A percentile compares a stretch with the other conserved stretches of the same genome.
Evolutionary conservation across 2,113 vertebrate species (phyloP).

Genomic region (Onychostruthus taczanowskii): DNA sequence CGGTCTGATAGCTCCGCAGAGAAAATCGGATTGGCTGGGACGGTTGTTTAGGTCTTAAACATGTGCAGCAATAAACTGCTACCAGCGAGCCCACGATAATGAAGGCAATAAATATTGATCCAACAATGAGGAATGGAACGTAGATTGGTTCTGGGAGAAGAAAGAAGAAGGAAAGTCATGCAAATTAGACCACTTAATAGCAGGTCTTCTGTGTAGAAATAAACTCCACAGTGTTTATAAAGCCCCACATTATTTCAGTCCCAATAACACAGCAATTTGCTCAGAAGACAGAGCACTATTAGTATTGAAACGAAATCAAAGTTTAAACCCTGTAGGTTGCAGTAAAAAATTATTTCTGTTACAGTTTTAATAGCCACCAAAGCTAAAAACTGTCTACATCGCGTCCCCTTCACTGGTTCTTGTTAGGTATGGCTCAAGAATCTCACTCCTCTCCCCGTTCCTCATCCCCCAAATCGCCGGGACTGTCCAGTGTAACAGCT

Average conservation of each 20-base stretch:
- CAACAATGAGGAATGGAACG: constrained; percentile 95
- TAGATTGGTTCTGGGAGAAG: constrained; percentile 85
- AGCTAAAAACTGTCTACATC: background rate
- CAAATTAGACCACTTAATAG: background rate
- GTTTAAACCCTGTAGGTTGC: background rate
- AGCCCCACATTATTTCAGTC: background rate
- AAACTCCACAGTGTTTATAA: background rate
- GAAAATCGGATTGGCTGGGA: constrained; percentile 91
- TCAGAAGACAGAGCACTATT: background rate
- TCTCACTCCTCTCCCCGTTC: background rate
- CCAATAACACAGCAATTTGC: background rate
- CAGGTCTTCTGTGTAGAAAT: background rate
- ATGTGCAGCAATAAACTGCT: constrained; percentile 96
- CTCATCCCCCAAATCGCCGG: background rate
- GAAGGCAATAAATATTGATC: constrained; percentile 95
- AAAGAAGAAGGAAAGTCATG: background rate
- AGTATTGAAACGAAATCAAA: background rate
- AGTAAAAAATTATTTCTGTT: background rate
- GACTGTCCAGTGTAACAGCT: background rate
- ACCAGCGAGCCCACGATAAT: constrained; percentile 92
- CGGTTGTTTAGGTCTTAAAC: constrained; percentile 91
- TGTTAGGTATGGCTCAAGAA: background rate
- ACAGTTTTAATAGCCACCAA: background rate
- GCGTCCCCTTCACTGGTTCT: accelerated
- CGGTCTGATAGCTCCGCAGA: constrained; percentile 90